phyloP scores from a whole-genome alignment of 2,888 invertebrate genomes.

The Epinotia brunnichana region DNA sequence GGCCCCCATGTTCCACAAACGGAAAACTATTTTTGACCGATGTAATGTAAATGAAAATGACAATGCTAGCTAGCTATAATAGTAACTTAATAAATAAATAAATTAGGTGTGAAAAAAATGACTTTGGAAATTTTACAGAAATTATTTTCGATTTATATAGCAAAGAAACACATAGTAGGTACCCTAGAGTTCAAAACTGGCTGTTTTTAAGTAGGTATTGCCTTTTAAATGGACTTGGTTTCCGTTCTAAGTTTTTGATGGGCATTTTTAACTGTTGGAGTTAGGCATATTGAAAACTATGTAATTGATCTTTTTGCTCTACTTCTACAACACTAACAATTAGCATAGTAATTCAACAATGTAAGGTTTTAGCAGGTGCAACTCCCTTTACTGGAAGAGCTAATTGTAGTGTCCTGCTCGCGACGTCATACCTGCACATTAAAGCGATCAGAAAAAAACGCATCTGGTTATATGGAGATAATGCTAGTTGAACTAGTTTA shows the following conservation, averaged over 20 bases:
- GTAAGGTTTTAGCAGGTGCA: slow-evolving; percentile 77
- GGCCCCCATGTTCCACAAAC: too few relatives aligned
- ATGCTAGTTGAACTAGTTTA: slow-evolving; percentile 58
- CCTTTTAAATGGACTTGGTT: too few relatives aligned
- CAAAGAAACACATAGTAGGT: too few relatives aligned
- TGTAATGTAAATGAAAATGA: too few relatives aligned
- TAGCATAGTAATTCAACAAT: slow-evolving; percentile 60
- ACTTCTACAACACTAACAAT: slow-evolving; percentile 62
- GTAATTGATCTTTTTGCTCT: slow-evolving; percentile 44
- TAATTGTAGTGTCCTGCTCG: slow-evolving; percentile 63
- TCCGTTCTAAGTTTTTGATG: background rate
- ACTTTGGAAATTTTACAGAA: too few relatives aligned
- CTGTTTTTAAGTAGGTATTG: too few relatives aligned
- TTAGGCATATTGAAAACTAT: background rate
- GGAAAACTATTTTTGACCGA: too few relatives aligned
- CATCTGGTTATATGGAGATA: slow-evolving; percentile 64
- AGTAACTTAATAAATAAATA: too few relatives aligned
- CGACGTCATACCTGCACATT: slow-evolving; percentile 69
- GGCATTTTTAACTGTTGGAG: background rate
- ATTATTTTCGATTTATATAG: too few relatives aligned
- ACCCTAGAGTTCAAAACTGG: too few relatives aligned
- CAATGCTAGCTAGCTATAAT: too few relatives aligned
- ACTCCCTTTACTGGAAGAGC: slow-evolving; percentile 67
- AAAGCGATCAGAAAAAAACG: slow-evolving; percentile 61
- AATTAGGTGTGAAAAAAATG: too few relatives aligned